A percentile compares a stretch with the other conserved stretches of the same genome.
These are phyloP conservation scores for Gallinago stenura DNA, from an alignment of 2,797 vertebrate genomes.

Conservation along the genomic window DNA sequence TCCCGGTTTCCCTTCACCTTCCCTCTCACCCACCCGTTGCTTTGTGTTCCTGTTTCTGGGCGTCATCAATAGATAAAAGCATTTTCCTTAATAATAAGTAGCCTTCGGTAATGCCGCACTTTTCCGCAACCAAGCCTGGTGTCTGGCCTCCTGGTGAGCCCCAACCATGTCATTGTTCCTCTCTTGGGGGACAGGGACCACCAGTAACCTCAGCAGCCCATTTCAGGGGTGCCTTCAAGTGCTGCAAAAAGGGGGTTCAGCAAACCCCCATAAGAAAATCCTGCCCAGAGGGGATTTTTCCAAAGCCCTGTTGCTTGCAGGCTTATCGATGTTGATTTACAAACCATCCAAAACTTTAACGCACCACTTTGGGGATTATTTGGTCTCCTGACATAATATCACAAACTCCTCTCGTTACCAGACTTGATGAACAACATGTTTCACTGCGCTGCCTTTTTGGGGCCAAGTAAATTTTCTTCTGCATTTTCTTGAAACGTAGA, in stretches of 20 bases:
- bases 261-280: neutral
- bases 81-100: constrained; percentile 43
- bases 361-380: neutral
- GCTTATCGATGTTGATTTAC: neutral
- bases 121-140: neutral
- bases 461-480: constrained; percentile 27
- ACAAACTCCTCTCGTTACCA: constrained; percentile 29
- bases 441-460: neutral
- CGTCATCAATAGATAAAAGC: constrained; percentile 51
- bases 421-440: constrained; percentile 3
- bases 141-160: neutral
- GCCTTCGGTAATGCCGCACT: neutral
- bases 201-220: neutral
- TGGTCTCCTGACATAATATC: neutral
- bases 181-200: neutral
- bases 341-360: neutral
- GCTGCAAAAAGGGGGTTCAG: neutral
- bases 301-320: neutral
- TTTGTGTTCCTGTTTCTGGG: constrained; percentile 50
- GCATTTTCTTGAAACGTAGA: constrained; percentile 19
- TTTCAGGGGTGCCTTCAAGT: neutral
- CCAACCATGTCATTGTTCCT: neutral
- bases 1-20: neutral
- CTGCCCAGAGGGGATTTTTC: neutral
- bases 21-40: constrained; percentile 37